These are phyloP conservation scores for Caretta caretta DNA, from an alignment of 2,113 vertebrate species.

Conservation along the genomic window DNA sequence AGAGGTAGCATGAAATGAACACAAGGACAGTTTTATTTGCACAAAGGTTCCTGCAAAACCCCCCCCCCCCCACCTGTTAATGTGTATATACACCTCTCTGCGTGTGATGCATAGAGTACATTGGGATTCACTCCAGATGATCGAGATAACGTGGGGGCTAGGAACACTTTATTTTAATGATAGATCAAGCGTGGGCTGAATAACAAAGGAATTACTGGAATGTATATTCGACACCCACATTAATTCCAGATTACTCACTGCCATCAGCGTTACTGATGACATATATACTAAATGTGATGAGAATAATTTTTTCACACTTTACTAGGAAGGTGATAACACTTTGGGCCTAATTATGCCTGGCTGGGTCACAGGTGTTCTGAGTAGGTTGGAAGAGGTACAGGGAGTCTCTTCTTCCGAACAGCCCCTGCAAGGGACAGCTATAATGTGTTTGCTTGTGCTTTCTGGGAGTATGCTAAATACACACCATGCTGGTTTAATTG, in stretches of 20 bases:
- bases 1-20: neutral
- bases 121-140: conserved; percentile 32
- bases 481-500: neutral
- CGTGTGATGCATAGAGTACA: neutral
- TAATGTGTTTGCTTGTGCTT: neutral
- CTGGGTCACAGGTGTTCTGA: neutral
- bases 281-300: conserved; percentile 20
- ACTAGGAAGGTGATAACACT: neutral
- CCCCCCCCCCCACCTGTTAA: neutral
- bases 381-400: neutral
- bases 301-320: conserved; percentile 28
- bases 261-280: conserved; percentile 24
- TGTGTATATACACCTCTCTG: neutral
- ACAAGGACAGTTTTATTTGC: neutral
- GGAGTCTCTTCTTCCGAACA: neutral
- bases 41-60: neutral
- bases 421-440: neutral
- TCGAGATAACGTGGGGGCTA: conserved; percentile 21
- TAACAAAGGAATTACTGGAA: conserved; percentile 65
- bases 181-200: conserved; percentile 66
- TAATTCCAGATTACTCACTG: conserved; percentile 11
- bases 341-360: neutral
- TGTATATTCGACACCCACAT: conserved; percentile 46
- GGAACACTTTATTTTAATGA: conserved; percentile 58
- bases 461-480: neutral